These are phyloP conservation scores for Lepidotrigona ventralis DNA, from an alignment of 1,140 invertebrate species.

Conservation along the genomic window DNA sequence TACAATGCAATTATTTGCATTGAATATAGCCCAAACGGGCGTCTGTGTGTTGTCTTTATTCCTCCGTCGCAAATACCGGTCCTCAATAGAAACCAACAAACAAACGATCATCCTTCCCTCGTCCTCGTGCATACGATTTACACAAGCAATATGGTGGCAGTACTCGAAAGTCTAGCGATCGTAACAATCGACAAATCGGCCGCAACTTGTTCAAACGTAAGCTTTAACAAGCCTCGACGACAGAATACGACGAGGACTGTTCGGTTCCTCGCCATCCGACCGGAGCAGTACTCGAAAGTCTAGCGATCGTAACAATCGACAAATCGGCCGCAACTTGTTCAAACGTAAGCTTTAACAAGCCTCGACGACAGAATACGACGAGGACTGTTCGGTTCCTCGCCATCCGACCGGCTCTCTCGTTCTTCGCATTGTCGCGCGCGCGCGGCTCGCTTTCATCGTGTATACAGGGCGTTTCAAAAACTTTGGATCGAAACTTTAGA, in stretches of 20 bases:
- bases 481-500: too few species aligned
- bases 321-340: slow-evolving; percentile 11
- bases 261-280: slow-evolving; percentile 5
- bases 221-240: slow-evolving; percentile 24
- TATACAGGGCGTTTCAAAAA: neutral
- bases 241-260: neutral
- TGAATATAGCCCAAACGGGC: neutral
- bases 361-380: neutral
- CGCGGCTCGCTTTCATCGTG: neutral
- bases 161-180: neutral
- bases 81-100: neutral
- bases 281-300: neutral
- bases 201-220: neutral
- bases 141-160: neutral
- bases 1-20: slow-evolving; percentile 16
- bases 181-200: slow-evolving; percentile 32
- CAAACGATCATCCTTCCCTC: neutral
- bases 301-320: slow-evolving; percentile 9
- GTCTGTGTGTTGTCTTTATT: neutral
- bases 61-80: neutral
- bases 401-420: neutral
- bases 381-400: slow-evolving; percentile 10
- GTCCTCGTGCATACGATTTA: neutral
- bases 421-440: slow-evolving; percentile 1
- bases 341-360: slow-evolving; percentile 17